Conservation (phyloP, 2,113 vertebrate species). For the Melierax canorus region DNA sequence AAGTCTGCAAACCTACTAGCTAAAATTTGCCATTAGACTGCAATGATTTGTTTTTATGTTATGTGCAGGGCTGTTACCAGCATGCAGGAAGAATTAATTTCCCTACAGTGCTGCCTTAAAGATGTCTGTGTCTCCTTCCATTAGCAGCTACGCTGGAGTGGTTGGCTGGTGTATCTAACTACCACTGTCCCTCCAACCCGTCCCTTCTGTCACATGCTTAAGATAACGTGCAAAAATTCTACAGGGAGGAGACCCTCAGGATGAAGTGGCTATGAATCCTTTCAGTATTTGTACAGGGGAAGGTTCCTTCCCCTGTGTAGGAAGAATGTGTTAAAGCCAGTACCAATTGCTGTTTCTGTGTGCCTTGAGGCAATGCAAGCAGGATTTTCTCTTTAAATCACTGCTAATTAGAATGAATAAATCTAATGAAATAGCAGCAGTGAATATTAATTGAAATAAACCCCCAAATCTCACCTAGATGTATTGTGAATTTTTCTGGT, state of each 20-base stretch:
- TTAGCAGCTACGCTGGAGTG: not conserved
- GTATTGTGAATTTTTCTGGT: not conserved
- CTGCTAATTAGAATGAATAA: constrained; percentile 51
- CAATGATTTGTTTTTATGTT: too few species aligned
- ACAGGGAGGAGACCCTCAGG: not conserved
- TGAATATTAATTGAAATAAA: constrained; percentile 48
- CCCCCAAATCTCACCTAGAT: not conserved
- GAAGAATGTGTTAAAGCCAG: not conserved
- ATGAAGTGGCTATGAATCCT: not conserved
- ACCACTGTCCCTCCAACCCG: not conserved
- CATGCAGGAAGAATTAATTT: not conserved
- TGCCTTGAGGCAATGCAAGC: constrained; percentile 28
- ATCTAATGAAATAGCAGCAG: not conserved
- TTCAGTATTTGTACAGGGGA: not conserved
- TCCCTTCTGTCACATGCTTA: not conserved
- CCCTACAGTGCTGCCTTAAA: not conserved
- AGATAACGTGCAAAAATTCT: not conserved
- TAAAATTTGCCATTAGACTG: not conserved
- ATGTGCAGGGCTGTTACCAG: not conserved
- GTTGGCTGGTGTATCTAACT: not conserved
- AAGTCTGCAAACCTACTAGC: not conserved
- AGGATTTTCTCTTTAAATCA: constrained; percentile 49
- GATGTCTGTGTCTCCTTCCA: not conserved
- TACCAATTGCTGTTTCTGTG: not conserved
- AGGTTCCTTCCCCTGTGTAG: not conserved